Evolutionary conservation across 2,888 invertebrate species (phyloP).

Genomic region (Crocallis elinguaria): DNA sequence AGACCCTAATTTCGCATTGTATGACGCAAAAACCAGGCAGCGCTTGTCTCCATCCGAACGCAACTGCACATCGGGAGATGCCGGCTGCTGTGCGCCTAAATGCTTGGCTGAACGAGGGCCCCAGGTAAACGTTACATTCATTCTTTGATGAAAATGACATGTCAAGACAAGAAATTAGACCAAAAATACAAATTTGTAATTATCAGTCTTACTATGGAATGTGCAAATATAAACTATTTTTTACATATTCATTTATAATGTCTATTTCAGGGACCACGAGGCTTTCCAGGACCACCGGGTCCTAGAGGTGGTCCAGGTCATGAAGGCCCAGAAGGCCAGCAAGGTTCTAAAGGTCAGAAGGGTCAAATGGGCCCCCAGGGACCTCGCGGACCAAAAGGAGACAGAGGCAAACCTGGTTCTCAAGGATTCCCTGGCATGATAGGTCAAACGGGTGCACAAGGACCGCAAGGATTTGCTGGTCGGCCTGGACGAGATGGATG

Average conservation of each 20-base stretch:
- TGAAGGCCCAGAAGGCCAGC: conserved; percentile 93
- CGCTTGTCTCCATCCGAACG: conserved; percentile 70
- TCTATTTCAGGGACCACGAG: conserved; percentile 87
- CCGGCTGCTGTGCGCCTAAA: conserved; percentile 91
- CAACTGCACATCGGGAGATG: conserved; percentile 84
- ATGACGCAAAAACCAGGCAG: conserved; percentile 71
- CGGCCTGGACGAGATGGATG: conserved; percentile 96
- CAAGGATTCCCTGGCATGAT: conserved; percentile 96
- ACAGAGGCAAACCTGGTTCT: conserved; percentile 93
- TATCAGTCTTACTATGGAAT: too few species aligned
- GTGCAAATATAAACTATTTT: too few species aligned
- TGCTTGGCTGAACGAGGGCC: conserved; percentile 95
- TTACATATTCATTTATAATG: too few species aligned
- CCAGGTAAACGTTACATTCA: conserved; percentile 77
- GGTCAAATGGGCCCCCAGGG: conserved; percentile 94
- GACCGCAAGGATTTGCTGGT: conserved; percentile 89
- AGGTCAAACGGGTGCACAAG: conserved; percentile 89
- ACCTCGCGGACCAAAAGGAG: conserved; percentile 92
- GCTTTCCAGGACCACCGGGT: conserved; percentile 89
- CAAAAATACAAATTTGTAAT: too few species aligned
- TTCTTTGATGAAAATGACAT: too few species aligned
- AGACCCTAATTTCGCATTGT: conserved; percentile 59
- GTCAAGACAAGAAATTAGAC: too few species aligned
- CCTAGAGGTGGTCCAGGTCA: conserved; percentile 91
- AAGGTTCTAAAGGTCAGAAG: conserved; percentile 94